A percentile compares a stretch with the other conserved stretches of the same genome.
These are phyloP conservation scores for Tridacna gigas DNA, from an alignment of 2,888 invertebrate species.

Conservation along the genomic window DNA sequence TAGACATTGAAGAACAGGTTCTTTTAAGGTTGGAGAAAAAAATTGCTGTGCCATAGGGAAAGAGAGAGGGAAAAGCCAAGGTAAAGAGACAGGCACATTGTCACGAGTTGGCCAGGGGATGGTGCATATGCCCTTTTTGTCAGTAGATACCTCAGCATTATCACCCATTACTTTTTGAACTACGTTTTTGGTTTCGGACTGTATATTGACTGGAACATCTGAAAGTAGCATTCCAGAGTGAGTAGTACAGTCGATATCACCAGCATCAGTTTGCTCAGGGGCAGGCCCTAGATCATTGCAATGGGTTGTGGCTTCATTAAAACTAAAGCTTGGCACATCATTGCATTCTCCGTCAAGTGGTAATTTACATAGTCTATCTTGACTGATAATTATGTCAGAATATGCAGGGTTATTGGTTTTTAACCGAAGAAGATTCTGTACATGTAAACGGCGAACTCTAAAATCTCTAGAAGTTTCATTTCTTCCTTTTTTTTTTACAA, in stretches of 20 bases:
- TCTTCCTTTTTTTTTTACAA: slow-evolving; percentile 48
- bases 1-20: too few species aligned
- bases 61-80: too few species aligned
- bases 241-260: slow-evolving; percentile 30
- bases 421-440: slow-evolving; percentile 58
- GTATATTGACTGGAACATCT: slow-evolving; percentile 30
- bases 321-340: slow-evolving; percentile 31
- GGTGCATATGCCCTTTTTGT: too few species aligned
- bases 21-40: too few species aligned
- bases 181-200: slow-evolving; percentile 29
- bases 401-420: slow-evolving; percentile 57
- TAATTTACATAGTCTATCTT: slow-evolving; percentile 37
- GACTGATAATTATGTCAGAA: slow-evolving; percentile 41
- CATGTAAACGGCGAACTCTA: slow-evolving; percentile 40
- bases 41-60: too few species aligned
- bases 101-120: slow-evolving; percentile 65
- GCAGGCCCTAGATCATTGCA: slow-evolving; percentile 49
- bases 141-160: background rate
- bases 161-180: slow-evolving; percentile 32
- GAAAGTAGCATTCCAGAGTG: slow-evolving; percentile 44
- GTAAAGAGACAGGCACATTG: slow-evolving; percentile 52
- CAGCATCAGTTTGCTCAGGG: slow-evolving; percentile 37
- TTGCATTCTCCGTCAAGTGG: slow-evolving; percentile 46
- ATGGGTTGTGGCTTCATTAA: slow-evolving; percentile 5
- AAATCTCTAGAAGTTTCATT: slow-evolving; percentile 58